Base-by-base conservation (phyloP, 1,140 invertebrate genomes). In the Zaprionus taronus region DNA sequence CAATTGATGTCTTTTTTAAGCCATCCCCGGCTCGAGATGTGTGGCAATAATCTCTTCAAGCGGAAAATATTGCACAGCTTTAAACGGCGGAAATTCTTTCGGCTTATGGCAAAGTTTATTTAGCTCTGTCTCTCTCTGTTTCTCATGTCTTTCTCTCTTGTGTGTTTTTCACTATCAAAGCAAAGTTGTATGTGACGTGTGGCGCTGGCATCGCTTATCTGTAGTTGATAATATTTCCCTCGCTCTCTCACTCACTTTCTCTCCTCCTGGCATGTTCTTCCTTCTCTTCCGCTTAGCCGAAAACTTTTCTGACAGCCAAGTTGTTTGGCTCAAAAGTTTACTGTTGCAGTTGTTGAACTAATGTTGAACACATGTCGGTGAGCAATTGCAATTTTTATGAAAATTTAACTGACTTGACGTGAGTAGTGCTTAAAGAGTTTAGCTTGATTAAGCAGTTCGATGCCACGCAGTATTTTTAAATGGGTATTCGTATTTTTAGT, bases 1-100 rank as follows among this genome's bases (percentile, higher is more conserved):
- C 83, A 83, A 87, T 87, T 86, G 80, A 87, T 86, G 83, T 87
- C 77, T 83, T 86, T 82, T 72, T 85, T 72, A 69, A 26, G 47
- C 24, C 41, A 56, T 65, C 74, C 24, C 20, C 26, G 22, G 38
- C 1, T 41, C 38, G 9, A 47, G 41, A 7, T 41, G 6, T 14
- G 20, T 14, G 20, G 49, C 76, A 81, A 86, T 82, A 82, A 79
- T 69, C 67, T 73, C 69, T 69, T 44, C 47, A 61, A 58, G 72
- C 72, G 69, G 58, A 87, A 86, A 87, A 74, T 76, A 64, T 66
- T 62, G 41, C 57, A 47, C 7, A 60, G 72, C 47, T 71, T 71
- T 69, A 80, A 70, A 70, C 70, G 20, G 51, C 31, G 53, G 75
- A 38, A 49, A 70, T 57, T n/a, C 41, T 22, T 63, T 71, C 55